Conservation (phyloP, 2,797 vertebrate species). For the Smutsia gigantea region DNA sequence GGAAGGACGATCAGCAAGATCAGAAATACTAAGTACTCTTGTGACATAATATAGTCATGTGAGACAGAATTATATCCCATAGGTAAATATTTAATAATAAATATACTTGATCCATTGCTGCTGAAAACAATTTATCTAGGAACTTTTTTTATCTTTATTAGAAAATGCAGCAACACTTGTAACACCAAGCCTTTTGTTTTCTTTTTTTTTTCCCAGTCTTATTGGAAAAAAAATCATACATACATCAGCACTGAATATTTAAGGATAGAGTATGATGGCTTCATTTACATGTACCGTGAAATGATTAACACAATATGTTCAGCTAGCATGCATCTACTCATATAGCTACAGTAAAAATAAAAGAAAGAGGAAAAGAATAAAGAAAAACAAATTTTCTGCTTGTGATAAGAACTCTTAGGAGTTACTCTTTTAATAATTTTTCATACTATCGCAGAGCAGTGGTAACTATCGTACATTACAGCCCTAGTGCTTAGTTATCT, state of each 20-base stretch:
- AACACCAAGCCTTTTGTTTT: neutral
- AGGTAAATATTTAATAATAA: slow-evolving; percentile 3
- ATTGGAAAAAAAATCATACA: neutral
- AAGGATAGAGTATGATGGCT: neutral
- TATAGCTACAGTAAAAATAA: neutral
- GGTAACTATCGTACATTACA: neutral
- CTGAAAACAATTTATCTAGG: neutral
- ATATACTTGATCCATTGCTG: neutral
- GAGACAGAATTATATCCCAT: neutral
- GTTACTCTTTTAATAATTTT: neutral
- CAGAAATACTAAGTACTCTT: neutral
- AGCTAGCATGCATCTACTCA: neutral
- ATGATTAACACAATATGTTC: neutral
- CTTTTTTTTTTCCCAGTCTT: neutral
- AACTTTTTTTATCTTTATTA: neutral
- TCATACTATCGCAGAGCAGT: neutral
- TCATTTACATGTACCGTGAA: neutral
- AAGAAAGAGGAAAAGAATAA: neutral
- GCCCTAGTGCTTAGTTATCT: neutral
- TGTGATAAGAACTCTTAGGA: neutral
- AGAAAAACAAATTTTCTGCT: neutral
- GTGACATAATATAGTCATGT: neutral
- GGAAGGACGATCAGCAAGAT: neutral
- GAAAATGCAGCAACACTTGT: neutral
- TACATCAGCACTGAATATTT: neutral